A percentile compares a stretch with the other conserved stretches of the same genome.
Conservation (phyloP, 2,113 vertebrate genomes). For the Columbina picui region DNA sequence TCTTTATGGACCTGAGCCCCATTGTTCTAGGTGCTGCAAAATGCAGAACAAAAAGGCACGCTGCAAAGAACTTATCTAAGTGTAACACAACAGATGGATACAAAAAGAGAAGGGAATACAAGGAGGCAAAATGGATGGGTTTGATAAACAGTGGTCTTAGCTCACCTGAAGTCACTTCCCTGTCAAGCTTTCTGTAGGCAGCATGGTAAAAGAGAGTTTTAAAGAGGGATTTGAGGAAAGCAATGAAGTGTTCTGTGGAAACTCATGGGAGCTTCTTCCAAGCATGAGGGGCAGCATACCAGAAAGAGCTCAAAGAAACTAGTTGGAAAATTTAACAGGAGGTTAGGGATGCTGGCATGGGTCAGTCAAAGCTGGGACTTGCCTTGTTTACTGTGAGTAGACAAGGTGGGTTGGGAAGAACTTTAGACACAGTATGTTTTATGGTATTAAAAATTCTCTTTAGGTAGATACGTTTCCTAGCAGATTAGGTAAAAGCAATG, state of each 20-base stretch:
- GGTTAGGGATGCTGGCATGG: conserved; percentile 12
- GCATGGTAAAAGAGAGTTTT: conserved; percentile 74
- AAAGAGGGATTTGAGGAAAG: conserved; percentile 70
- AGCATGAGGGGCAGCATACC: conserved; percentile 41
- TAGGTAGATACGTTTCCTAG: not conserved
- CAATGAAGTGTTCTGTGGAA: conserved; percentile 63
- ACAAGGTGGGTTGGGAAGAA: conserved; percentile 22
- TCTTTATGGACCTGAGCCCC: not conserved
- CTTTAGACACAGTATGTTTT: conserved; percentile 4
- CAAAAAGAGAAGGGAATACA: conserved; percentile 52
- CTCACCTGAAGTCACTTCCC: conserved; percentile 70
- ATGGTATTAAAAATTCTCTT: conserved; percentile 6
- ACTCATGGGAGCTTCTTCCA: conserved; percentile 54
- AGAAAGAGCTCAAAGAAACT: conserved; percentile 53
- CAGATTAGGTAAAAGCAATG: conserved; percentile 34
- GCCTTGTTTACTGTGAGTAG: conserved; percentile 24
- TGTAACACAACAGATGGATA: conserved; percentile 52
- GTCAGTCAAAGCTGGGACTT: conserved; percentile 6
- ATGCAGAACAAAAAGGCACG: conserved; percentile 32
- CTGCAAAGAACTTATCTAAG: conserved; percentile 25
- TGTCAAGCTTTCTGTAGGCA: conserved; percentile 73
- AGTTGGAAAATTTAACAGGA: conserved; percentile 35
- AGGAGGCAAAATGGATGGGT: conserved; percentile 45
- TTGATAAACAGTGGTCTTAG: conserved; percentile 65
- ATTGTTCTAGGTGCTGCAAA: conserved; percentile 18